phyloP scores from a whole-genome alignment of 2,113 vertebrate genomes.

The Desmodus rotundus region DNA sequence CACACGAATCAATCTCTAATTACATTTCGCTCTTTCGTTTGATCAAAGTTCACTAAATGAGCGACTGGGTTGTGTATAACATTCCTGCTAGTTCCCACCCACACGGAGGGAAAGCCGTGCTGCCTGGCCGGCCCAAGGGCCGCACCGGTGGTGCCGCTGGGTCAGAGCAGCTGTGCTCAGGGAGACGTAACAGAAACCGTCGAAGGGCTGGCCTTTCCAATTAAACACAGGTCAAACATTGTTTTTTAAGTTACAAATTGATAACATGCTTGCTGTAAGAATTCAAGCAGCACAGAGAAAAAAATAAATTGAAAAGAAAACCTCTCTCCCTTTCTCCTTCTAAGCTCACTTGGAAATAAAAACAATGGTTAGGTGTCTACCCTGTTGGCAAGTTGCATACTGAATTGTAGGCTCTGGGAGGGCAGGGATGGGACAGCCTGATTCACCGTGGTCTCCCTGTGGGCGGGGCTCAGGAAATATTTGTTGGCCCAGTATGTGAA shows the following conservation, averaged over 20 bases:
- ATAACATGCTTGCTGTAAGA: conserved; percentile 26
- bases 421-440: background rate
- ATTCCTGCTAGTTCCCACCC: background rate
- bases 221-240: background rate
- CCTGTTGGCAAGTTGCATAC: background rate
- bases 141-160: background rate
- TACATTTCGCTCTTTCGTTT: background rate
- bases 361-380: background rate
- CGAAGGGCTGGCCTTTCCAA: background rate
- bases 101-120: background rate
- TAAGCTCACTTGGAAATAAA: background rate
- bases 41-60: background rate
- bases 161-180: background rate
- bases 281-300: conserved; percentile 2
- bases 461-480: background rate
- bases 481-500: background rate
- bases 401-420: background rate
- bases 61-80: background rate
- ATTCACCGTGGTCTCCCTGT: background rate
- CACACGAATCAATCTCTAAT: background rate
- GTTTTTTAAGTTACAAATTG: conserved; percentile 16
- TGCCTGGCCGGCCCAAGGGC: background rate
- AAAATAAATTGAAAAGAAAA: background rate
- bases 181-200: background rate
- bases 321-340: background rate